A percentile compares a stretch with the other conserved stretches of the same genome.
phyloP scores from a whole-genome alignment of 2,797 vertebrate genomes.

The Chloroceryle amazona region DNA sequence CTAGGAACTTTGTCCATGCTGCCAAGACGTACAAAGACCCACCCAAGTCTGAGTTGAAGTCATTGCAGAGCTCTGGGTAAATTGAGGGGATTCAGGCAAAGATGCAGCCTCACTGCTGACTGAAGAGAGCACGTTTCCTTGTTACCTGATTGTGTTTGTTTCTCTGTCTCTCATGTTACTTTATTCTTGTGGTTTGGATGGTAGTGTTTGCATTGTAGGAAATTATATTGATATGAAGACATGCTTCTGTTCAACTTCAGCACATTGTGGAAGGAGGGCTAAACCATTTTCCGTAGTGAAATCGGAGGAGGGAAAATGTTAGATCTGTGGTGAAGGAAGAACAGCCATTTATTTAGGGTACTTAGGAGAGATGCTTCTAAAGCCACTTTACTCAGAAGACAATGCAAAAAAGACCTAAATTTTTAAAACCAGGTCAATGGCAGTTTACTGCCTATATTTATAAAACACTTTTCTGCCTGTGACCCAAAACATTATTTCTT shows the following conservation, averaged over 20 bases:
- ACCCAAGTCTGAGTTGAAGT: conserved; percentile 11
- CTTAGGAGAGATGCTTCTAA: background rate
- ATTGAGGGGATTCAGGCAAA: background rate
- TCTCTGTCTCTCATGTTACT: background rate
- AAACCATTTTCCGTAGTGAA: background rate
- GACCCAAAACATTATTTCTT: background rate
- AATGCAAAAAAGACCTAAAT: background rate
- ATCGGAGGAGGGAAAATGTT: background rate
- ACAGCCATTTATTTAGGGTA: background rate
- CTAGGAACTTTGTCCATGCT: background rate
- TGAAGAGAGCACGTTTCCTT: background rate
- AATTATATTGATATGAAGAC: background rate
- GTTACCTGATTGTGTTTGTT: background rate
- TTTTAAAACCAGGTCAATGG: background rate
- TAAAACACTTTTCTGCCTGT: background rate
- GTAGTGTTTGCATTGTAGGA: background rate
- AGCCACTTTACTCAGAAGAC: background rate
- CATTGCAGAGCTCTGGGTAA: background rate
- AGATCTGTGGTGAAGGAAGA: background rate
- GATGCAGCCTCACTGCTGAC: background rate
- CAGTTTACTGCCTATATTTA: background rate
- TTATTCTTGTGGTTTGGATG: background rate
- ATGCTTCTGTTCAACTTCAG: background rate
- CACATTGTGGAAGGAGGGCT: background rate
- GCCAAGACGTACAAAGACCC: conserved; percentile 26